Evolutionary conservation across 2,888 invertebrate species (phyloP).

Genomic region (Theodoxus fluviatilis): DNA sequence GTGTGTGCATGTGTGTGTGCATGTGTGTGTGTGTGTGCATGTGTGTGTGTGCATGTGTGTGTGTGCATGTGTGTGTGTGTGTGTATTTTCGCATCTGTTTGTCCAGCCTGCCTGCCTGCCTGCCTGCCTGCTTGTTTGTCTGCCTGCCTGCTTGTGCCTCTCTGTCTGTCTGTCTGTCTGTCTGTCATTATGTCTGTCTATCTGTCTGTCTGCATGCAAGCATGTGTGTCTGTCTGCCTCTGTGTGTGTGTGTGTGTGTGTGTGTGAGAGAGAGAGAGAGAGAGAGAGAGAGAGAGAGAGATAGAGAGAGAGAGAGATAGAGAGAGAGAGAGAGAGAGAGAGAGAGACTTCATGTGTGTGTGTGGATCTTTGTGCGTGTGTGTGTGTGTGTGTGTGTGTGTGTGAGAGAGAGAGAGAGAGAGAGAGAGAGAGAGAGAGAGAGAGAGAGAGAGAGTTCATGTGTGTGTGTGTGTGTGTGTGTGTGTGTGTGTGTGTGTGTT

Average conservation of each 20-base stretch:
- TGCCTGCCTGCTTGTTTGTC: neutral
- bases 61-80: slow-evolving; percentile 8
- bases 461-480: neutral
- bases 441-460: neutral
- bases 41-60: neutral
- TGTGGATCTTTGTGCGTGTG: neutral
- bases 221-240: slow-evolving; percentile 5
- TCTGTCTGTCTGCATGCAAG: neutral
- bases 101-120: neutral
- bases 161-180: neutral
- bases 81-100: neutral
- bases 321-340: neutral
- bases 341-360: neutral
- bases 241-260: neutral
- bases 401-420: neutral
- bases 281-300: neutral
- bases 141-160: neutral
- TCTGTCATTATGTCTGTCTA: neutral
- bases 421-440: neutral
- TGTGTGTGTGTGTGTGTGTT: slow-evolving; percentile 1
- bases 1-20: neutral
- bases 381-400: slow-evolving; percentile 1
- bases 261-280: neutral
- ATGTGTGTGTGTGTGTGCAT: neutral
- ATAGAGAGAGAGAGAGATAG: neutral